phyloP scores from a whole-genome alignment of 1,140 invertebrate species.

The Drosophila guanche region DNA sequence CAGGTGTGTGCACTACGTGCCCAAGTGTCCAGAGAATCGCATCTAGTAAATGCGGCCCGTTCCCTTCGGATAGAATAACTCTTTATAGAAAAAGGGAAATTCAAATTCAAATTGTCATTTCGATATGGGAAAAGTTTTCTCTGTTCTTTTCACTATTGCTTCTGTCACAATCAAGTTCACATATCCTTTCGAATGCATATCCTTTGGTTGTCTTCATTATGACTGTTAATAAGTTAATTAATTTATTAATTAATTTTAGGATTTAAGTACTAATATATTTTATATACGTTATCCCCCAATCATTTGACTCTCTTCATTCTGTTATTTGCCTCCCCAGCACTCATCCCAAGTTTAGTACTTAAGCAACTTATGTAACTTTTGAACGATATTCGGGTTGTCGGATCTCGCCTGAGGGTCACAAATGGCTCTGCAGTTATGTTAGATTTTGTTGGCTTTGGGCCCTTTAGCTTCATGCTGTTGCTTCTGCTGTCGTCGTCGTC shows the following conservation, averaged over 20 bases:
- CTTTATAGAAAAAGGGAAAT: constrained; percentile 21
- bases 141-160: constrained; percentile 9
- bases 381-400: constrained; percentile 37
- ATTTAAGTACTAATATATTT: too few relatives aligned
- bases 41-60: constrained; percentile 4
- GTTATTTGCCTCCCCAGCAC: neutral
- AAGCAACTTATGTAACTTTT: constrained; percentile 47
- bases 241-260: too few relatives aligned
- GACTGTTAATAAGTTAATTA: too few relatives aligned
- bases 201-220: constrained; percentile 1
- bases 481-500: constrained; percentile 22
- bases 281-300: neutral
- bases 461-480: constrained; percentile 58
- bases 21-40: constrained; percentile 38
- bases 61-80: too few relatives aligned
- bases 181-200: constrained; percentile 45
- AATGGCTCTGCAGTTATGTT: constrained; percentile 61
- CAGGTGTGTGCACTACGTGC: constrained; percentile 39
- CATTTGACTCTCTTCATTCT: too few relatives aligned
- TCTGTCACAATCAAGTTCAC: constrained; percentile 35
- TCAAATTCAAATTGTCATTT: constrained; percentile 68
- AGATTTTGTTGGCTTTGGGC: constrained; percentile 52
- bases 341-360: constrained; percentile 4
- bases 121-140: constrained; percentile 43
- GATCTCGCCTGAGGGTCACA: constrained; percentile 55